Conservation (phyloP, 1,140 invertebrate species). For the Pachyrhynchus sulphureomaculatus region DNA sequence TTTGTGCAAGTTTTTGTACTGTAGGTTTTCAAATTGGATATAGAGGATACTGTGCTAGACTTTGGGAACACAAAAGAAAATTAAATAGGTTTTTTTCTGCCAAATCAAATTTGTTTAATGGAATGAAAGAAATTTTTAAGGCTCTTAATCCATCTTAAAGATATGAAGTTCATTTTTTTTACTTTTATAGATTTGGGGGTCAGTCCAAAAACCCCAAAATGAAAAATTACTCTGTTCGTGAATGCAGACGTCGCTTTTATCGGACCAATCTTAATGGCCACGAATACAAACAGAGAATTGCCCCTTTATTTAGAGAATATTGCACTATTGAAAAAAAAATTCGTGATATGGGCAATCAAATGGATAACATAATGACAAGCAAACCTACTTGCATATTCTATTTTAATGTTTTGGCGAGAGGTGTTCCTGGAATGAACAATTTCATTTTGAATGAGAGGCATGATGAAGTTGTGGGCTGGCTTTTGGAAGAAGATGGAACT, state of each 20-base stretch:
- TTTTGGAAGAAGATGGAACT: neutral
- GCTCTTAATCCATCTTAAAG: too few species aligned
- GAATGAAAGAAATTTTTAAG: too few species aligned
- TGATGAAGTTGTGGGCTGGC: neutral
- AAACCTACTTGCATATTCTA: neutral
- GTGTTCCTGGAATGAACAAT: neutral
- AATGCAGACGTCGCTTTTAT: conserved; percentile 3
- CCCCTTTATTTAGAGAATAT: neutral
- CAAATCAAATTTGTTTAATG: too few species aligned
- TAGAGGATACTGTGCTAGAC: too few species aligned
- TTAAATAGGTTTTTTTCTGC: too few species aligned
- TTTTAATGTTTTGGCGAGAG: neutral
- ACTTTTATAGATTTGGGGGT: conserved; percentile 60
- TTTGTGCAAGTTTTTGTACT: too few species aligned
- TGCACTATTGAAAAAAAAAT: neutral
- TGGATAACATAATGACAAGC: neutral
- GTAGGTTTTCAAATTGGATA: too few species aligned
- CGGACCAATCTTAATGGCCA: neutral
- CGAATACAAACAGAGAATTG: neutral
- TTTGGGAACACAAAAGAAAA: too few species aligned
- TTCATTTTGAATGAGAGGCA: neutral
- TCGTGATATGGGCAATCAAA: neutral
- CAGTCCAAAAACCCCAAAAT: conserved; percentile 60
- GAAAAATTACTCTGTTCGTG: conserved; percentile 3
- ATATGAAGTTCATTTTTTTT: too few species aligned